A percentile compares a stretch with the other conserved stretches of the same genome.
phyloP scores from a whole-genome alignment of 2,888 invertebrate species.

The Geotrupes spiniger region DNA sequence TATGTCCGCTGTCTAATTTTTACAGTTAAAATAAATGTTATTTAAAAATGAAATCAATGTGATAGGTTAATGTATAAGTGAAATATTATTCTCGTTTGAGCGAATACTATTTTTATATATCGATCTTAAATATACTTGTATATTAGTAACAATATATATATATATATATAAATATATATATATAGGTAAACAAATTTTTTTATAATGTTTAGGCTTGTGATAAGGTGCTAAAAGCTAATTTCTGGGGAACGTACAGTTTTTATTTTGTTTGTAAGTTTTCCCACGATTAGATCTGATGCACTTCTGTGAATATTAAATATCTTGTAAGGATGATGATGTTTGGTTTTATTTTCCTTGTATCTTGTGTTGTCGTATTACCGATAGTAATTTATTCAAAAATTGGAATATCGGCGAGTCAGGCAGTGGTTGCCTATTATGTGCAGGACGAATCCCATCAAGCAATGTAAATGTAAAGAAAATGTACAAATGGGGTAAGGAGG shows the following conservation, averaged over 20 bases:
- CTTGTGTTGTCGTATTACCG: too few species aligned
- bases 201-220: slow-evolving; percentile 20
- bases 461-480: too few species aligned
- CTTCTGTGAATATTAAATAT: slow-evolving; percentile 11
- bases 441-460: too few species aligned
- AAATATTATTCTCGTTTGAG: slow-evolving; percentile 4
- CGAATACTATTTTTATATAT: slow-evolving; percentile 7
- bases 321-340: too few species aligned
- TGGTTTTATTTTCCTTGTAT: too few species aligned
- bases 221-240: slow-evolving; percentile 18
- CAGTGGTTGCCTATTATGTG: too few species aligned
- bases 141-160: slow-evolving; percentile 7
- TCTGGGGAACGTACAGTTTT: slow-evolving; percentile 17
- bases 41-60: slow-evolving; percentile 4
- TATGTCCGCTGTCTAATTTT: not conserved
- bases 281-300: slow-evolving; percentile 18
- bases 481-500: too few species aligned
- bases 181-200: slow-evolving; percentile 14
- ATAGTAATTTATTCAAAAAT: too few species aligned
- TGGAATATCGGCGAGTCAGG: too few species aligned
- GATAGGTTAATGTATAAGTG: slow-evolving; percentile 6
- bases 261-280: slow-evolving; percentile 15
- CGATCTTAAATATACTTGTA: slow-evolving; percentile 5
- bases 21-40: slow-evolving; percentile 3
- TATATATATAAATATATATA: too few species aligned